Evolutionary conservation across 1,140 invertebrate genomes (phyloP).

Genomic region (Drosophila ananassae): DNA sequence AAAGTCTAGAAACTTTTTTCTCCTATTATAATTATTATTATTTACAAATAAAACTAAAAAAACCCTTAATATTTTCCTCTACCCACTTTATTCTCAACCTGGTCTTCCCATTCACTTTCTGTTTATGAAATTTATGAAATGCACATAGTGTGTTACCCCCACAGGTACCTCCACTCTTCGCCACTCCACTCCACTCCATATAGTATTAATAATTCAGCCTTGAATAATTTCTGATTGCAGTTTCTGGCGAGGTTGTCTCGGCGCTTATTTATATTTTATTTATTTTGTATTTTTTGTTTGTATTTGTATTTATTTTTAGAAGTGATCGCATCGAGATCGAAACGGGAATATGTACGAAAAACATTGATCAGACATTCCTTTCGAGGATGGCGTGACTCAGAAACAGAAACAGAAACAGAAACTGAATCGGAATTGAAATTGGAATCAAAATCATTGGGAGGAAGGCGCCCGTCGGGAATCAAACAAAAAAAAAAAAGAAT

Average conservation of each 20-base stretch:
- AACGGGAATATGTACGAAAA: neutral
- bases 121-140: constrained; percentile 8
- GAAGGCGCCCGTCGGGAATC: constrained; percentile 15
- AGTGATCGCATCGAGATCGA: constrained; percentile 33
- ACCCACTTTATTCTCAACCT: too few relatives aligned
- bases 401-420: constrained; percentile 1
- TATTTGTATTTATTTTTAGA: constrained; percentile 32
- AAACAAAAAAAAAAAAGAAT: neutral
- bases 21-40: too few relatives aligned
- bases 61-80: too few relatives aligned
- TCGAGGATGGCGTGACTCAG: constrained; percentile 44
- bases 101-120: neutral
- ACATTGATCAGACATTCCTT: constrained; percentile 21
- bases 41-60: too few relatives aligned
- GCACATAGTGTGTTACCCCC: neutral
- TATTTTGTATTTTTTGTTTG: neutral
- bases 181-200: too few relatives aligned
- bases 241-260: constrained; percentile 11
- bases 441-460: constrained; percentile 11
- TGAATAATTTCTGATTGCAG: constrained; percentile 31
- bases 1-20: too few relatives aligned
- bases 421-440: constrained; percentile 15
- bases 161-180: neutral
- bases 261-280: neutral
- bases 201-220: constrained; percentile 31